Base-by-base conservation (phyloP, 2,888 invertebrate genomes). In the Conchocele bisecta region DNA sequence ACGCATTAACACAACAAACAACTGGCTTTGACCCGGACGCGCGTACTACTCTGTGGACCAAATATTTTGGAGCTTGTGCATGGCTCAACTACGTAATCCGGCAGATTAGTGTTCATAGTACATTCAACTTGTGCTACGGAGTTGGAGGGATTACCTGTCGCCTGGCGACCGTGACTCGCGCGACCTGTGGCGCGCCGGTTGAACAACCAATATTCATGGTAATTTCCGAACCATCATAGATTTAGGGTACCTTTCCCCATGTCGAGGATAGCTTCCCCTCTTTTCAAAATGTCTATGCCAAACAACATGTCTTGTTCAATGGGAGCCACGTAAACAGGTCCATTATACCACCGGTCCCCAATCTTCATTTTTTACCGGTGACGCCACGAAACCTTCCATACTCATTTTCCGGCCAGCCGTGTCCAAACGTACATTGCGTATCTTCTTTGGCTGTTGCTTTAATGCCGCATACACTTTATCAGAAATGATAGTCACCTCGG, bases 231-330 rank as follows among this genome's bases (percentile, higher is more conserved):
- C 46, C 46, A n/a, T 46, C 15, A 15, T 26, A 46, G 11, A 5
- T 5, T n/a, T 13, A 46, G 28, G 5, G 24, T 22, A 20, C 46
- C 46, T 20, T 22, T 5, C 7, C 20, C 46, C 46, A 46, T 46
- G 46, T 46, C 46, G 9, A 46, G 5, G 5, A 46, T 28, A 7
- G 46, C 9, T 5, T 5, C 5, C 11, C 46, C 46, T 20, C 15
- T 7, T 15, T 6, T 15, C 46, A 46, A 5, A 6, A 46, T 46
- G 46, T 46, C 17, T 13, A 46, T 6, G 4, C 46, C 46, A 20
- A 46, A 20, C 9, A 46, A 20, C 46, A 46, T 46, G 22, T 46
- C 46, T 20, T 46, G 46, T 46, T 46, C 5, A 46, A 20, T 46
- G 3, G 46, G 46, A 6, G 46, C 9, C 5, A 46, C 22, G 28